Evolutionary conservation across 2,113 vertebrate genomes (phyloP).

Genomic region (Oophaga pumilio): DNA sequence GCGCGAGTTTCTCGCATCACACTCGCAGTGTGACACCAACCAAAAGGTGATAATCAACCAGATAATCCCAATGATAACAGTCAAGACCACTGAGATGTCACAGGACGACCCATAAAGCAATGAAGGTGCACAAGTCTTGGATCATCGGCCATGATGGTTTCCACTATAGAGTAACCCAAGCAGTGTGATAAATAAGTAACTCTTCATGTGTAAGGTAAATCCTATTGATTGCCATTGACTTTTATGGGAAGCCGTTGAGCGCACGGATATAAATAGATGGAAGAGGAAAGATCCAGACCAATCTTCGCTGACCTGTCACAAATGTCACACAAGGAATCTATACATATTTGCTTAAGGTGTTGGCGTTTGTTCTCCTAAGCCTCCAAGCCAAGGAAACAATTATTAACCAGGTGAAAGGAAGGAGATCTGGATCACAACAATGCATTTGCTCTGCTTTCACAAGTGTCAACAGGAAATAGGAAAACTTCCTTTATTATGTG

Average conservation of each 20-base stretch:
- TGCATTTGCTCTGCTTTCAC: neutral
- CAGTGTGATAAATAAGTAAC: neutral
- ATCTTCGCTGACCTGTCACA: neutral
- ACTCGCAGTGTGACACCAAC: too few species aligned
- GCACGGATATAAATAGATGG: neutral
- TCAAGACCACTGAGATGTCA: neutral
- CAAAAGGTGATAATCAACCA: neutral
- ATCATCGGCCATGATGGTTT: neutral
- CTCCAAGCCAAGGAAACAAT: neutral
- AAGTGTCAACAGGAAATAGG: neutral
- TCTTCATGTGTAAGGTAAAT: neutral
- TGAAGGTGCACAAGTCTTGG: neutral
- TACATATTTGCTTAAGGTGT: conserved; percentile 29
- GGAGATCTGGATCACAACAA: neutral
- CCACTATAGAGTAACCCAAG: neutral
- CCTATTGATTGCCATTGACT: neutral
- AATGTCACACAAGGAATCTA: neutral
- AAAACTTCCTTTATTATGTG: neutral
- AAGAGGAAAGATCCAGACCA: neutral
- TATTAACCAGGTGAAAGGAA: conserved; percentile 21
- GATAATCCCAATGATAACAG: neutral
- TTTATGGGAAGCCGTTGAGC: too few species aligned
- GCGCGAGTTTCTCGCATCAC: too few species aligned
- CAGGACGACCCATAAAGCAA: neutral
- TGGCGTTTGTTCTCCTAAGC: neutral